Evolutionary conservation across 35 echinoderm and acorn worm species (phyloP), one percentile per base, ranked within the genome.

Genomic region (Holothuria glaberrima): DNA sequence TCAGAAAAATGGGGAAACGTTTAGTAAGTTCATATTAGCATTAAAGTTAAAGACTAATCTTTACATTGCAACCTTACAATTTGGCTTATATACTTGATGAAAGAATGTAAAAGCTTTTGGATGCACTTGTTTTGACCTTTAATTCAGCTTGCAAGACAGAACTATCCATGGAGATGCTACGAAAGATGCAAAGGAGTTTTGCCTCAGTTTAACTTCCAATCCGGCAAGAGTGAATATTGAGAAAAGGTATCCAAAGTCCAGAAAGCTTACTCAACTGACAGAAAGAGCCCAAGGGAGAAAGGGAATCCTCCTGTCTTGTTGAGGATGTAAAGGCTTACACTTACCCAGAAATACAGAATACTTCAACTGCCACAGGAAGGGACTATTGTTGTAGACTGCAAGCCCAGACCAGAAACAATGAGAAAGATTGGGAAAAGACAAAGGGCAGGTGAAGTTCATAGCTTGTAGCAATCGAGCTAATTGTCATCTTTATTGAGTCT

Each of bases 51-150:
- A n/a, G 31, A 83, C 31, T 59, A 83, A 63, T 48, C 88, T 27
- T 59, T 90, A 30, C 71, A 90, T 48, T 90, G 88, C 60, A 82
- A 90, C 48, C 82, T 83, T 65, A 72, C 73, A 54, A 34, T 12
- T 0, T 89, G 80, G 80, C 87, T 89, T 4, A 67, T 1, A 12
- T 84, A 27, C 44, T 67, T 5, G 85, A 87, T 70, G 85, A 87
- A 5, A n/a, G 59, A 68, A 87, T 87, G 59, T 87, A 59, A 12
- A 87, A 87, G 59, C 85, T 87, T 68, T 70, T 87, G 85, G 68
- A 87, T 48, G 33, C 59, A 45, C 10, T 59, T 24, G 63, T 71
- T 41, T 48, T 87, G 16, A 87, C 84, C n/a, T n/a, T n/a, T 69
- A 58, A 87, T 28, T 30, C 58, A 41, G 84, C 84, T 66, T 87